A percentile compares a stretch with the other conserved stretches of the same genome.
Evolutionary conservation across 2,797 vertebrate species (phyloP).

Genomic region (Neosalanx taihuensis): DNA sequence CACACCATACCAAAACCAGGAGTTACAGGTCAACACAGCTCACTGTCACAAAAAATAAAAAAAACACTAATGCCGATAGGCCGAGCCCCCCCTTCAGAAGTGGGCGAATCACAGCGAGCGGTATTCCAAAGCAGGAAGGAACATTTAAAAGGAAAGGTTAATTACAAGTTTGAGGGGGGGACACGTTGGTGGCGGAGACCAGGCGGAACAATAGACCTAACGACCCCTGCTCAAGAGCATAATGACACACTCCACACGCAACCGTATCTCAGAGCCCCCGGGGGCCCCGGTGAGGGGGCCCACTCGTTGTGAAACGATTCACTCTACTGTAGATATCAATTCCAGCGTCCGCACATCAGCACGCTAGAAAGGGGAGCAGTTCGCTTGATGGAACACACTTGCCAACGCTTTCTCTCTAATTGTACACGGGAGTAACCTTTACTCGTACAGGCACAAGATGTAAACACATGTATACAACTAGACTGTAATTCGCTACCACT

Average conservation of each 20-base stretch:
- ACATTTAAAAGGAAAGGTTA: slow-evolving; percentile 16
- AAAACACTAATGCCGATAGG: not conserved
- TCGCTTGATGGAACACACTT: too few species aligned
- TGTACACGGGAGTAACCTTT: not conserved
- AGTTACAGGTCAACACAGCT: not conserved
- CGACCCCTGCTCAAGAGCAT: slow-evolving; percentile 26
- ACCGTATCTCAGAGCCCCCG: not conserved
- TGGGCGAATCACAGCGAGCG: not conserved
- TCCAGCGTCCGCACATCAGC: too few species aligned
- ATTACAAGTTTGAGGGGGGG: slow-evolving; percentile 13
- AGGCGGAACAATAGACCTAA: slow-evolving; percentile 20
- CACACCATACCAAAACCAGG: not conserved
- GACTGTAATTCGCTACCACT: not conserved
- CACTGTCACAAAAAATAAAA: not conserved
- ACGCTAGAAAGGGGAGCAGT: too few species aligned
- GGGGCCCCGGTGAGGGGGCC: too few species aligned
- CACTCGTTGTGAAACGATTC: too few species aligned
- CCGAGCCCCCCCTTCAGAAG: not conserved
- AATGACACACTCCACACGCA: slow-evolving; percentile 11
- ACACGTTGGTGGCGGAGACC: not conserved
- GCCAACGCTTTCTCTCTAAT: too few species aligned
- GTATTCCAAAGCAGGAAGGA: not conserved
- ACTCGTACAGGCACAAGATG: not conserved
- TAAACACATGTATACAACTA: not conserved
- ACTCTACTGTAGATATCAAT: too few species aligned